Percentiles rank a stretch among this genome's conserved stretches.
These are phyloP conservation scores for Diplodus puntazzo DNA, from an alignment of 2,797 vertebrate species.

Conservation along the genomic window DNA sequence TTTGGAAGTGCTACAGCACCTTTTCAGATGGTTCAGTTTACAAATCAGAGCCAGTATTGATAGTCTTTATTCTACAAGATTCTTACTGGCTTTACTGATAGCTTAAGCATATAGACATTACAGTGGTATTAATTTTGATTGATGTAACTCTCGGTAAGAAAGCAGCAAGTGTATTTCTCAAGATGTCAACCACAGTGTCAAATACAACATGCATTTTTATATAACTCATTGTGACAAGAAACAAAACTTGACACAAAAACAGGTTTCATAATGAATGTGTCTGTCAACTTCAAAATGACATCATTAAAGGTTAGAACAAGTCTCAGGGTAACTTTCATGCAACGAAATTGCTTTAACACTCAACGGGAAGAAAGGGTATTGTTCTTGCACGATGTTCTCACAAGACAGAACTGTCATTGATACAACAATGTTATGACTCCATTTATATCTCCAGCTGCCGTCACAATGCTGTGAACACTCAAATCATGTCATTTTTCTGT, in stretches of 20 bases:
- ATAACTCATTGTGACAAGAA: not conserved
- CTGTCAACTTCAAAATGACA: slow-evolving; percentile 5
- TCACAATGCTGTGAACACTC: slow-evolving; percentile 19
- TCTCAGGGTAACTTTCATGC: slow-evolving; percentile 14
- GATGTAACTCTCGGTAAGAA: not conserved
- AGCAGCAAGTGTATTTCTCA: not conserved
- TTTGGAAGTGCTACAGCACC: too few relatives aligned
- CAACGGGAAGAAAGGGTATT: not conserved
- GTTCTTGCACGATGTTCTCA: not conserved
- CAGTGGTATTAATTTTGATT: not conserved
- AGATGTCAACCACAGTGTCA: not conserved
- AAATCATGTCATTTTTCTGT: slow-evolving; percentile 20
- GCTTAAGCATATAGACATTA: not conserved
- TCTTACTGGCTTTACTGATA: not conserved
- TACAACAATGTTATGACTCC: not conserved
- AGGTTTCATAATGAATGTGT: not conserved
- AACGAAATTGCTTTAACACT: not conserved
- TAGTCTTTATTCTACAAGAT: not conserved
- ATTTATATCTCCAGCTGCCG: slow-evolving; percentile 3
- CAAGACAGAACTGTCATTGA: not conserved
- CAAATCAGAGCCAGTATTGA: too few relatives aligned
- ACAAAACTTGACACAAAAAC: not conserved
- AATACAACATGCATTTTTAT: not conserved
- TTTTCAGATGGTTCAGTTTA: too few relatives aligned
- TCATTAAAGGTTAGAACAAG: slow-evolving; percentile 24